Evolutionary conservation across 2,888 invertebrate genomes (phyloP), one percentile per base, ranked within the genome.

Genomic region (Hylaea fasciaria): DNA sequence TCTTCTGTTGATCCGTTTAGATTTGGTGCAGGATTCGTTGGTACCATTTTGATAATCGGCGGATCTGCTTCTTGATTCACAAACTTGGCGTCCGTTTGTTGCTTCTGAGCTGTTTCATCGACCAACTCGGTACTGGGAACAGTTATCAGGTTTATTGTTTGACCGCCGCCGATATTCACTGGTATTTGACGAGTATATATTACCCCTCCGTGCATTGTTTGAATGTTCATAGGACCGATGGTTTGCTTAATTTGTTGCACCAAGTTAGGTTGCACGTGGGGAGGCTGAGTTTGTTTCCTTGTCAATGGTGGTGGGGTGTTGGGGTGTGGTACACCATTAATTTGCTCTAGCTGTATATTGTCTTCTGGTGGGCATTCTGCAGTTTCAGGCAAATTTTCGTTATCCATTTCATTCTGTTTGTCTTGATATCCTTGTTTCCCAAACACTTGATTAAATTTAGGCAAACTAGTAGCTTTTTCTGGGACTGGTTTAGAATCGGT

Each of bases 381-480:
- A 64, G 69, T 81, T 65, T 89, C 89, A 13, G 64, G 40, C 37
- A 68, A 32, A 35, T 53, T 58, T 2, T 60, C 62, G n/a, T 37
- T 59, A 9, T 75, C 80, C 1, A 85, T 75, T 60, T 89, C 89
- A 53, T 73, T 82, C 57, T 73, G 74, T 57, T 87, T 88, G 66
- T 93, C 92, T 81, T 90, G 94, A 77, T 93, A 95, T 45, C 95
- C 94, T 46, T 95, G 94, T 83, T 96, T 96, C 0, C 96, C 95
- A 80, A 96, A 96, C 0, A 95, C 96, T 84, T 96, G 96, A 77
- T 96, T 95, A 78, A 96, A 96, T 83, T 96, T 96, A 2, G 96
- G 96, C 61, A 96, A 85, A 54, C 93, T 91, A 10, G 93, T 92
- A 8, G 87, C 80, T 71, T 92, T 91, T 73, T 93, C 93, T 41